Base-by-base conservation (phyloP, 2,888 invertebrate species). In the Sinotaia quadrata region DNA sequence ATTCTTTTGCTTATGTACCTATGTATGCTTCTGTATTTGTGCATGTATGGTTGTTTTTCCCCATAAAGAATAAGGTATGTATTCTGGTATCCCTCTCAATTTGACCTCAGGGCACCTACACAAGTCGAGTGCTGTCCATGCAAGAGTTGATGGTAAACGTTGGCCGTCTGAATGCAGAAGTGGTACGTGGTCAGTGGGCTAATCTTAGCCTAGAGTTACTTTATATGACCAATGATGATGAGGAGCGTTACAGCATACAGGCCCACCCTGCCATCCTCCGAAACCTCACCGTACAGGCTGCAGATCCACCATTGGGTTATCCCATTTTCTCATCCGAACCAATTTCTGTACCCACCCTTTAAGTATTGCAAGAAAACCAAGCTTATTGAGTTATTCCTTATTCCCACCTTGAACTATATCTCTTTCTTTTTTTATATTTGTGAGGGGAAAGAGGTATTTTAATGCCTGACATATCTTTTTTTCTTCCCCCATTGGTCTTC, bases 171-270 rank as follows among this genome's bases (percentile, higher is more conserved):
- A 88, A 88, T 66, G 75, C 81, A 1, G 88, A 89, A 76, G 84
- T 83, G 12, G 88, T 88, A 41, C 79, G 84, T 34, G 88, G 88
- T 1, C 85, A 90, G 78, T 90, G 90, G 90, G 86, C 89, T n/a
- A 89, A 89, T 72, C 84, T 90, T 34, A 87, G 85, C 67, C 79
- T 88, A 44, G 89, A 90, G 78, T 82, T 90, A 33, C 82, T 90
- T 36, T 90, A 90, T 78, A 81, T 90, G 76, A 90, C 90, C 57
- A 89, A 89, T 69, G 90, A 90, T 76, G 90, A 90, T 75, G 90
- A 90, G 77, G 90, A 90, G 74, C 80, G 90, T 49, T 90, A 89
- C 84, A 88, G 88, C 69, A 90, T 89, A 65, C 88, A 89, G 79
- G 89, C 89, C 41, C 88, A 89, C 69, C 85, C 88, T 1, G 81